Conservation (phyloP, 2,888 invertebrate species). For the Cerastis rubricosa region DNA sequence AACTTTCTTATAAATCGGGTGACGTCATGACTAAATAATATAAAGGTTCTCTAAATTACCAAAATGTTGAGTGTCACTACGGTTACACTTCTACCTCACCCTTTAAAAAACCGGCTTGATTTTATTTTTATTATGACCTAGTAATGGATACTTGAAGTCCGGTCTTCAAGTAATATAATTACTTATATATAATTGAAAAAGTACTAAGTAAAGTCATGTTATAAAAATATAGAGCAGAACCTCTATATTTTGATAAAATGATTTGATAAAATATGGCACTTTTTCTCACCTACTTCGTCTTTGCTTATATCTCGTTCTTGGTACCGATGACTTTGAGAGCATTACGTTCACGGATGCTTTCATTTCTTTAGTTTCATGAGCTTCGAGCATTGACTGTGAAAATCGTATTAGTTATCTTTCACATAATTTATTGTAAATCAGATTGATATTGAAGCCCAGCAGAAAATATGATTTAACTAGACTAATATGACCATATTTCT, state of each 20-base stretch:
- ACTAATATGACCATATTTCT: background rate
- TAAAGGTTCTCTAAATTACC: no score
- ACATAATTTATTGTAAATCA: background rate
- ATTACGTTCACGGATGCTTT: background rate
- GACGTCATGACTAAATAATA: no score
- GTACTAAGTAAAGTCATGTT: slow-evolving; percentile 19
- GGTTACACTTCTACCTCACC: background rate
- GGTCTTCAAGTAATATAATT: no score
- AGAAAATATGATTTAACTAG: background rate
- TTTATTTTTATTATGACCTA: background rate
- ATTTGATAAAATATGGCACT: background rate
- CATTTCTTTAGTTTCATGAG: background rate
- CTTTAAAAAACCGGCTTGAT: background rate
- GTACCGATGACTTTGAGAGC: background rate
- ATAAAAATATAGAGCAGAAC: slow-evolving; percentile 17
- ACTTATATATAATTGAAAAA: slow-evolving; percentile 34
- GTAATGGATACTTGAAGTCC: slow-evolving; percentile 48
- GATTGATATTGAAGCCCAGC: background rate
- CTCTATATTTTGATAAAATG: no score
- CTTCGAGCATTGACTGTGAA: background rate
- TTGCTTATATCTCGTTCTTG: background rate
- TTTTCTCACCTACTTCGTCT: background rate
- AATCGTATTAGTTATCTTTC: background rate
- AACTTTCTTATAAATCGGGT: no score
- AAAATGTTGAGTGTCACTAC: background rate